Evolutionary conservation across 2,888 invertebrate genomes (phyloP).

Genomic region (Aleiodes alternator): DNA sequence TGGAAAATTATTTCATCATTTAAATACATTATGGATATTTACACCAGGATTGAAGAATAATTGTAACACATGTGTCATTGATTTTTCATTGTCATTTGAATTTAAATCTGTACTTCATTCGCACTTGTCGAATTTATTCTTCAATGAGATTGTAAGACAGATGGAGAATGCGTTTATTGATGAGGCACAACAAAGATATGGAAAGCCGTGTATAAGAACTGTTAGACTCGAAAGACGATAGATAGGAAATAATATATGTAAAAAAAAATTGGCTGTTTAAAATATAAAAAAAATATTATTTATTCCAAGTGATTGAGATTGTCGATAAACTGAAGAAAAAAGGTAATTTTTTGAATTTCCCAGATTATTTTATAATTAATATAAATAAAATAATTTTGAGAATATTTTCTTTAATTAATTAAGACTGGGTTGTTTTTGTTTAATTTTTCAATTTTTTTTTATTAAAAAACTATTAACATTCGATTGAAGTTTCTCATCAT

Average conservation of each 20-base stretch:
- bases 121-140: constrained; percentile 93
- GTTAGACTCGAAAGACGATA: constrained; percentile 76
- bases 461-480: constrained; percentile 56
- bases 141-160: constrained; percentile 95
- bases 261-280: not conserved
- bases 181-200: constrained; percentile 88
- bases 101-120: constrained; percentile 93
- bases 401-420: not conserved
- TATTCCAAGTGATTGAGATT: not conserved
- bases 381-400: no score
- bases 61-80: constrained; percentile 89
- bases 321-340: not conserved
- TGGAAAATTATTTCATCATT: constrained; percentile 90
- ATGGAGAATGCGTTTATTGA: constrained; percentile 96
- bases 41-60: constrained; percentile 90
- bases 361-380: no score
- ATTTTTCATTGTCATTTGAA: constrained; percentile 93
- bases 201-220: constrained; percentile 83
- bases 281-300: not conserved
- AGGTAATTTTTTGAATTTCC: not conserved
- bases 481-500: constrained; percentile 41
- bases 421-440: not conserved
- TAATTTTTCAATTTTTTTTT: constrained; percentile 35
- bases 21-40: constrained; percentile 95
- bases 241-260: constrained; percentile 3